Conservation (phyloP, 2,797 vertebrate genomes). For the Cyprinella venusta region DNA sequence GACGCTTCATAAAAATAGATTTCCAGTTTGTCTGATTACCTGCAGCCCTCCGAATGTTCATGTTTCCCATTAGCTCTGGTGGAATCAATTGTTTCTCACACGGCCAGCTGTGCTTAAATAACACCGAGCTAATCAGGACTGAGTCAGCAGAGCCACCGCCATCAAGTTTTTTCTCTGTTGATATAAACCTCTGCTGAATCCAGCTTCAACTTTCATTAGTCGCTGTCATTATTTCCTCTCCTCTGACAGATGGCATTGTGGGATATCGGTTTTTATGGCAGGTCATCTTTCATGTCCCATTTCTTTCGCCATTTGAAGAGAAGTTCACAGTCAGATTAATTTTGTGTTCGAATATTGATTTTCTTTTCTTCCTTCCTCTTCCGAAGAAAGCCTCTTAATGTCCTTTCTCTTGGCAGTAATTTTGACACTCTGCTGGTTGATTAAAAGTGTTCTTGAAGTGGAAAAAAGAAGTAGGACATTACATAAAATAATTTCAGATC, state of each 20-base stretch:
- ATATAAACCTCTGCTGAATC: slow-evolving; percentile 77
- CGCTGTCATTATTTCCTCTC: slow-evolving; percentile 76
- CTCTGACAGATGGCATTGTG: slow-evolving; percentile 83
- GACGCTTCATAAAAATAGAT: slow-evolving; percentile 53
- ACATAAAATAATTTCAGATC: slow-evolving; percentile 37
- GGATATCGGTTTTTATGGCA: slow-evolving; percentile 82
- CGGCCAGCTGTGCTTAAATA: slow-evolving; percentile 51
- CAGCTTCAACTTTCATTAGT: slow-evolving; percentile 82
- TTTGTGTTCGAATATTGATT: slow-evolving; percentile 84
- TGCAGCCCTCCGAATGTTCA: slow-evolving; percentile 35
- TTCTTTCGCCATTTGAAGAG: slow-evolving; percentile 82
- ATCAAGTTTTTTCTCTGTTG: slow-evolving; percentile 64
- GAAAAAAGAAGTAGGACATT: slow-evolving; percentile 56
- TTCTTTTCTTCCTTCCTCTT: slow-evolving; percentile 21
- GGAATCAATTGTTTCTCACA: slow-evolving; percentile 47
- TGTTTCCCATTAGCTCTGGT: slow-evolving; percentile 49
- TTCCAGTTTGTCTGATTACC: slow-evolving; percentile 59
- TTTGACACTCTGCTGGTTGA: slow-evolving; percentile 64
- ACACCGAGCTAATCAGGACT: slow-evolving; percentile 58
- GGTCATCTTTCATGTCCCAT: slow-evolving; percentile 85
- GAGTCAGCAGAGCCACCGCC: slow-evolving; percentile 72
- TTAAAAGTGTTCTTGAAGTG: slow-evolving; percentile 56
- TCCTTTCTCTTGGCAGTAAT: slow-evolving; percentile 63
- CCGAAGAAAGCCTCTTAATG: slow-evolving; percentile 64
- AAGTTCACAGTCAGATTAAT: slow-evolving; percentile 82